Base-by-base conservation (phyloP, 2,888 invertebrate species). In the Mycalesis mineus region DNA sequence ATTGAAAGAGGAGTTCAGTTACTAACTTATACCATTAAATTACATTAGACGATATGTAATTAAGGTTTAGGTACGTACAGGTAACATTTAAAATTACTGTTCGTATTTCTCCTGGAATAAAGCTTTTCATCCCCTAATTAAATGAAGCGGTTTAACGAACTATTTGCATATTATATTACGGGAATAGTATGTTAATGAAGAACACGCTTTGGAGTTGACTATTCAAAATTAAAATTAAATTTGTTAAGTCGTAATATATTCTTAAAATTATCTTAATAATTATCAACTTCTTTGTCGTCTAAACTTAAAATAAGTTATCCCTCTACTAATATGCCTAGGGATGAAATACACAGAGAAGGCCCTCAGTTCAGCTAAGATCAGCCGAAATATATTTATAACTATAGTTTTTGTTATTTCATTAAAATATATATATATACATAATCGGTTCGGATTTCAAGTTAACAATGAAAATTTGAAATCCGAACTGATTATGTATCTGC, bases 141-240 rank as follows among this genome's bases (percentile, higher is more conserved):
- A 52, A 65, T 65, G 57, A 57, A 14, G 47, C 49, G 61, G 58
- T 45, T 61, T 64, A 58, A 57, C 58, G 60, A 61, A 61, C 54
- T 55, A 63, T 66, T 65, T 65, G 61, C 65, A 65, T 64, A 66
- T 56, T 64, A 58, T 50, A 65, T 61, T 62, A 55, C 55, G 11
- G 28, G 51, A 59, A 57, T 53, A 65, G 56, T 55, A 60, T 57
- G 60, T 60, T 63, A 64, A 64, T 57, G 61, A 61, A 61, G 39
- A 58, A 55, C 22, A 31, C 44, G 52, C 44, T 49, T 52, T 61
- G 28, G 47, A 51, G 50, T 61, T 61, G 11, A 42, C n/a, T 7
- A 42, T 40, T 48, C 36, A 33, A 31, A 48, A 28, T 36, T 47
- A n/a, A 28, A 57, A 52, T 28, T 28, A 17, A 29, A 42, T 49